Base-by-base conservation (phyloP, 2,888 invertebrate genomes). In the Tinea trinotella region DNA sequence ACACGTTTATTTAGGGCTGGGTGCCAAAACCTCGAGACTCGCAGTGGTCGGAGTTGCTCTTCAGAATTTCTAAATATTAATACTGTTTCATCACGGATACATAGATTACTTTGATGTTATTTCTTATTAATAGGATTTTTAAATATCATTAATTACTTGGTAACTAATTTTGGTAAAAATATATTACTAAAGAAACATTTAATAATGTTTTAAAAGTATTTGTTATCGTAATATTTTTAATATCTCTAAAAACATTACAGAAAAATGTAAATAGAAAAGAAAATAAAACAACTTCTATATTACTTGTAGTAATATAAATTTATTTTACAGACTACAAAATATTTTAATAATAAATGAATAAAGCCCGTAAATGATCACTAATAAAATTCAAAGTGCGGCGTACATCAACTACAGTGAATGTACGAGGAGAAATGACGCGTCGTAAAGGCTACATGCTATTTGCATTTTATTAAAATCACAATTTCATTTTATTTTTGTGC, bases 401-500 rank as follows among this genome's bases (percentile, higher is more conserved):
- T 40, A 40, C 40, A 40, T 40, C 40, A 40, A 13, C 40, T 40
- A 12, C 40, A 15, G 40, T 40, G 35, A 4, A 15, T 40, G 13
- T 40, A 40, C 40, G n/a, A n/a, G n/a, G 15, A 15, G 40, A 40
- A 15, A 40, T 40, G 40, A 40, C 40, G 40, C 40, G 6, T 40
- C 6, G 40, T n/a, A 40, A 7, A 40, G 50, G 68, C 53, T 49
- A 73, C 70, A 67, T 62, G 67, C 60, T 67, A 82, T 82, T 82
- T 80, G 81, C 82, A 82, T 82, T 81, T 81, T 82, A 82, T 82
- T 82, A 82, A 82, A 82, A 76, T 71, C 73, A 69, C 74, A 75
- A 78, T 79, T 78, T 82, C 76, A 80, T 78, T 78, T 78, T 63
- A 53, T 53, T 53, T 53, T 53, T 53, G 53, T 53, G 70, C 52